phyloP scores from a whole-genome alignment of 1,140 invertebrate species.

The Aphidius ervi region DNA sequence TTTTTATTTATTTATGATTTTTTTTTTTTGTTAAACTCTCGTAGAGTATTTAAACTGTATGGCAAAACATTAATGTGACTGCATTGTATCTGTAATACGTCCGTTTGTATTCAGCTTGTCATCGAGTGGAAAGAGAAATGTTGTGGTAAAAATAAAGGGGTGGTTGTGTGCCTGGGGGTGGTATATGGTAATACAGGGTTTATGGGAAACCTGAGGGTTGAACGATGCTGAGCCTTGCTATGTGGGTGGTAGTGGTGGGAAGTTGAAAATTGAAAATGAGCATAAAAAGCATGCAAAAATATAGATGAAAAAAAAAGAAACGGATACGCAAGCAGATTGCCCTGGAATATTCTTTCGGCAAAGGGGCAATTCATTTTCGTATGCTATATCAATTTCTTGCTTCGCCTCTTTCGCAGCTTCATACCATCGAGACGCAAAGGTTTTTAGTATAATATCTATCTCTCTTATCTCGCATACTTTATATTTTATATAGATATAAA shows the following conservation, averaged over 20 bases:
- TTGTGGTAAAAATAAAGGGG: slow-evolving; percentile 21
- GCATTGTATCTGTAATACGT: slow-evolving; percentile 35
- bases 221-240: slow-evolving; percentile 21
- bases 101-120: slow-evolving; percentile 46
- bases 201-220: slow-evolving; percentile 42
- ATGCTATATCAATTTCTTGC: slow-evolving; percentile 56
- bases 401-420: slow-evolving; percentile 44
- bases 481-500: neutral
- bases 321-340: slow-evolving; percentile 47
- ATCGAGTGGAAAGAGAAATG: slow-evolving; percentile 30
- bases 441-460: slow-evolving; percentile 20
- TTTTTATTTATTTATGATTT: neutral
- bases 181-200: slow-evolving; percentile 49
- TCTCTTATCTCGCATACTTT: neutral
- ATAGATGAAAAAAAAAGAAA: slow-evolving; percentile 26
- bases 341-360: slow-evolving; percentile 49
- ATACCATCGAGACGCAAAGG: slow-evolving; percentile 30
- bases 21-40: neutral
- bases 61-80: neutral
- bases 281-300: slow-evolving; percentile 44
- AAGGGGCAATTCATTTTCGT: slow-evolving; percentile 54
- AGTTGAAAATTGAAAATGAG: slow-evolving; percentile 46
- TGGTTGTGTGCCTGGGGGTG: slow-evolving; percentile 20
- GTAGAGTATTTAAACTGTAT: neutral
- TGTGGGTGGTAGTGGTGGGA: slow-evolving; percentile 24